A percentile compares a stretch with the other conserved stretches of the same genome.
Conservation (phyloP, 1,140 invertebrate genomes). For the Ceratoteleas bidentatus region DNA sequence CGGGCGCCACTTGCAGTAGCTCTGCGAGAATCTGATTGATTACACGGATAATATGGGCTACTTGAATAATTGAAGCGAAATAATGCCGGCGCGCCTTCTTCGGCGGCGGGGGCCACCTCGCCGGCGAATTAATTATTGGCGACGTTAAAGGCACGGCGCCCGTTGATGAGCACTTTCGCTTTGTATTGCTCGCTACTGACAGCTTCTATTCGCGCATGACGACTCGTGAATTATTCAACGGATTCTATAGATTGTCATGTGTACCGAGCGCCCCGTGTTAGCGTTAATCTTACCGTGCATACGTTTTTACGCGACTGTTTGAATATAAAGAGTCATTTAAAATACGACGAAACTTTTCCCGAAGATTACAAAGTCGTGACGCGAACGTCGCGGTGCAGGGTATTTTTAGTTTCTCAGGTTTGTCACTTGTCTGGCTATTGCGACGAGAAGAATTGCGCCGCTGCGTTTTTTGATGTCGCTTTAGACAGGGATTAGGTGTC, state of each 20-base stretch:
- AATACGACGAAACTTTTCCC: conserved; percentile 37
- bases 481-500: too few species aligned
- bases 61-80: conserved; percentile 75
- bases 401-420: too few species aligned
- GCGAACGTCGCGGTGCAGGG: too few species aligned
- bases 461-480: too few species aligned
- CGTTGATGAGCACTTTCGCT: conserved; percentile 63
- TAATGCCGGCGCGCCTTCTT: conserved; percentile 67
- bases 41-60: conserved; percentile 72
- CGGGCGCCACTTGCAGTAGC: conserved; percentile 60
- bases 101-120: conserved; percentile 19
- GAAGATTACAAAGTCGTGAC: too few species aligned
- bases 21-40: conserved; percentile 73
- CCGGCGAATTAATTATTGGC: conserved; percentile 67
- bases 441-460: too few species aligned
- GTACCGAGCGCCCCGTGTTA: conserved; percentile 31
- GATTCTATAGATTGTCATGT: conserved; percentile 55
- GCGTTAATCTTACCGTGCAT: conserved; percentile 49
- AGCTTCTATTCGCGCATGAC: conserved; percentile 62
- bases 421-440: too few species aligned
- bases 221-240: conserved; percentile 58
- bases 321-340: conserved; percentile 45
- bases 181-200: conserved; percentile 54
- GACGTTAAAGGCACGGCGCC: conserved; percentile 54
- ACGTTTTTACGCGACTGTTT: conserved; percentile 38